Percentiles rank a stretch among this genome's conserved stretches.
These are phyloP conservation scores for Belgica antarctica DNA, from an alignment of 2,888 invertebrate genomes.

Conservation along the genomic window DNA sequence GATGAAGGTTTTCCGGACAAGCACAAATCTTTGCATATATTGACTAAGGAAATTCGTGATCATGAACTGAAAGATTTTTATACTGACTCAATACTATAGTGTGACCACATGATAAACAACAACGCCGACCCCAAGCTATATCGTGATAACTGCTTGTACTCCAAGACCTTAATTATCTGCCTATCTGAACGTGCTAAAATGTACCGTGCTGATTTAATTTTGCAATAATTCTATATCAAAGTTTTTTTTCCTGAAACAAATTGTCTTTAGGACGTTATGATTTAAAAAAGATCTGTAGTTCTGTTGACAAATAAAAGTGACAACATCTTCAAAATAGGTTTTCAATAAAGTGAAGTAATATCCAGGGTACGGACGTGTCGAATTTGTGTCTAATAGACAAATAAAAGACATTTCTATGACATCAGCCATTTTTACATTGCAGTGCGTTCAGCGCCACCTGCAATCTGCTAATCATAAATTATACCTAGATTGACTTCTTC, in stretches of 20 bases:
- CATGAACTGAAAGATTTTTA: slow-evolving; percentile 67
- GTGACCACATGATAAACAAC: slow-evolving; percentile 67
- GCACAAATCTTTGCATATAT: slow-evolving; percentile 61
- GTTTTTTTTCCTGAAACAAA: slow-evolving; percentile 65
- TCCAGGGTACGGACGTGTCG: too few relatives aligned
- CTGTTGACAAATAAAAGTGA: too few relatives aligned
- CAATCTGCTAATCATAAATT: too few relatives aligned
- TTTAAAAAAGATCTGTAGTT: too few relatives aligned
- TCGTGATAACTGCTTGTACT: slow-evolving; percentile 64
- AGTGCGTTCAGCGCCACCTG: too few relatives aligned
- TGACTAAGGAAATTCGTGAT: slow-evolving; percentile 63
- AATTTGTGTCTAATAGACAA: too few relatives aligned
- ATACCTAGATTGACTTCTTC: too few relatives aligned
- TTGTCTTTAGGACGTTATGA: slow-evolving; percentile 58
- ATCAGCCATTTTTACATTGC: too few relatives aligned
- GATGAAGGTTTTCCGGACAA: slow-evolving; percentile 60
- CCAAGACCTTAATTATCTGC: slow-evolving; percentile 65
- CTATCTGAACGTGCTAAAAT: slow-evolving; percentile 68
- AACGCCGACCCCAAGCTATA: slow-evolving; percentile 55
- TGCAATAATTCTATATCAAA: too few relatives aligned
- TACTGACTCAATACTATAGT: slow-evolving; percentile 68
- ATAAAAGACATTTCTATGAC: too few relatives aligned
- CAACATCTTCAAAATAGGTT: too few relatives aligned
- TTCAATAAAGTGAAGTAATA: too few relatives aligned
- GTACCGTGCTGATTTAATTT: slow-evolving; percentile 70